phyloP scores from a whole-genome alignment of 2,797 vertebrate species.

The Arremon aurantiirostris region DNA sequence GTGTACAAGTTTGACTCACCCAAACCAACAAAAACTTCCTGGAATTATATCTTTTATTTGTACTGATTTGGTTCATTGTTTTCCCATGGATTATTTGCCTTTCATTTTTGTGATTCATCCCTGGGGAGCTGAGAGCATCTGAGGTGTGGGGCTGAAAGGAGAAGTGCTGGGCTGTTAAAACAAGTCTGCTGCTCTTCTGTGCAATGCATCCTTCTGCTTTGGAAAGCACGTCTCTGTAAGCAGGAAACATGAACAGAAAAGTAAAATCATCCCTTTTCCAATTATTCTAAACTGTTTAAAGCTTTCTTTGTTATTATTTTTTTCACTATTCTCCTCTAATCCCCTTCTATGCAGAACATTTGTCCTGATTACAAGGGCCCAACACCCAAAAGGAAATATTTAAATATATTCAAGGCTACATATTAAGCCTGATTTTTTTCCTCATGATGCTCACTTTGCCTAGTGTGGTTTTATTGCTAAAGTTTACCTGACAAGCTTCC shows the following conservation, averaged over 20 bases:
- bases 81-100: neutral
- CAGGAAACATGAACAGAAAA: neutral
- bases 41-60: neutral
- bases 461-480: neutral
- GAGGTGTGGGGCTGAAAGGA: neutral
- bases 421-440: neutral
- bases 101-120: neutral
- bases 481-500: neutral
- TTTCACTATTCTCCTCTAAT: neutral
- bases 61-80: accelerated
- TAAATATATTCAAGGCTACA: accelerated
- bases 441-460: neutral
- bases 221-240: neutral
- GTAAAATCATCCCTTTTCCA: neutral
- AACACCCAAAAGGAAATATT: neutral
- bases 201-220: neutral
- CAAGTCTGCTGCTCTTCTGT: neutral
- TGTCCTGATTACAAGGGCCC: neutral
- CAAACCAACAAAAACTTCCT: neutral
- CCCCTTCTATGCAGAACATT: accelerated
- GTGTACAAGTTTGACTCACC: neutral
- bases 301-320: neutral
- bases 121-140: neutral
- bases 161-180: accelerated
- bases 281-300: neutral